Evolutionary conservation across 2,113 vertebrate genomes (phyloP).

Genomic region (Hirundichthys speculiger): DNA sequence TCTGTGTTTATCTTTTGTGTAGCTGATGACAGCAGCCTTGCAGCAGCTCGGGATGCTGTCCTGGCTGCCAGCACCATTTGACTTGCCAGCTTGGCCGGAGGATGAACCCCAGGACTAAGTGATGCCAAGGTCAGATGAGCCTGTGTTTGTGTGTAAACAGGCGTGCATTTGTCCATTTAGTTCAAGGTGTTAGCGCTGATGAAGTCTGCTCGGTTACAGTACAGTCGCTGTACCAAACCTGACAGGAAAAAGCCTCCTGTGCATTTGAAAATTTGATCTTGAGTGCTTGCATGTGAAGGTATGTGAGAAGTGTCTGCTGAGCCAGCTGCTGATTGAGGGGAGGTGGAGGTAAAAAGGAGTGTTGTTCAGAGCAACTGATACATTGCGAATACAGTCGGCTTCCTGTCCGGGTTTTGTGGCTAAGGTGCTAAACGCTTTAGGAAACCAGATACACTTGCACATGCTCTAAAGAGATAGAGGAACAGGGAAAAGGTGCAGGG

Average conservation of each 20-base stretch:
- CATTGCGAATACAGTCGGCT: constrained; percentile 85
- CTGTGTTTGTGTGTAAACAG: constrained; percentile 16
- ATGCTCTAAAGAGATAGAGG: constrained; percentile 71
- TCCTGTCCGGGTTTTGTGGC: constrained; percentile 82
- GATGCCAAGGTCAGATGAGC: constrained; percentile 71
- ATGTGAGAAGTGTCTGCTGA: constrained; percentile 67
- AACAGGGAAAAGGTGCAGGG: constrained; percentile 32
- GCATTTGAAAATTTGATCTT: constrained; percentile 38
- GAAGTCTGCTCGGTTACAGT: constrained; percentile 58
- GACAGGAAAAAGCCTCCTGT: constrained; percentile 13
- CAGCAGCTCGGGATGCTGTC: constrained; percentile 31
- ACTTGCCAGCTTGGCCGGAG: constrained; percentile 66
- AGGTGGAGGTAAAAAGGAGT: constrained; percentile 76
- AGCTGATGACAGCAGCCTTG: constrained; percentile 68
- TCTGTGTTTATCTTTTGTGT: constrained; percentile 37
- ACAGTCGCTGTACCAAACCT: constrained; percentile 27
- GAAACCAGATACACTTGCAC: constrained; percentile 84
- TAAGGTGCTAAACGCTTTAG: constrained; percentile 83
- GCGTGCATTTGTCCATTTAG: constrained; percentile 38
- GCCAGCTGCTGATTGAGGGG: constrained; percentile 69
- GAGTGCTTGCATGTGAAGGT: constrained; percentile 44
- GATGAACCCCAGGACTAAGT: constrained; percentile 63
- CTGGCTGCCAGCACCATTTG: constrained; percentile 60
- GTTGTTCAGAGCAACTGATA: constrained; percentile 84
- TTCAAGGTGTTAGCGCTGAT: constrained; percentile 47